Evolutionary conservation across 2,113 vertebrate genomes (phyloP).

Genomic region (Nothobranchius furzeri): DNA sequence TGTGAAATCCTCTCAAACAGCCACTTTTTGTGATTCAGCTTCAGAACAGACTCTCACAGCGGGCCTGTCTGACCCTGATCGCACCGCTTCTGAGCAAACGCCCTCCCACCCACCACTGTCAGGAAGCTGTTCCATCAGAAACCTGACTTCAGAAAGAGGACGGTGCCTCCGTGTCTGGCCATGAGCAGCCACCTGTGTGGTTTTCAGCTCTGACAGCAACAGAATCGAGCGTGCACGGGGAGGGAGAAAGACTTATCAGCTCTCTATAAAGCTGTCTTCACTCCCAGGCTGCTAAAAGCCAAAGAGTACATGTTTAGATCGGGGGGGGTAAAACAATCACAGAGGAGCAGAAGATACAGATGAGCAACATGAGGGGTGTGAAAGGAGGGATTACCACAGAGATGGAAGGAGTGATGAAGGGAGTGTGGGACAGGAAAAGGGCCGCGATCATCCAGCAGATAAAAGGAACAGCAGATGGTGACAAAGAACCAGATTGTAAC

Average conservation of each 20-base stretch:
- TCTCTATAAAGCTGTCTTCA: conserved; percentile 25
- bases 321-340: conserved; percentile 7
- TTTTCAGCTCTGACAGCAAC: conserved; percentile 10
- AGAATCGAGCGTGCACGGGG: neutral
- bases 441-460: conserved; percentile 1
- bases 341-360: neutral
- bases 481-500: conserved; percentile 5
- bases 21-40: conserved; percentile 32
- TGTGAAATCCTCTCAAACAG: conserved; percentile 24
- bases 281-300: conserved; percentile 9
- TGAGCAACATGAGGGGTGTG: neutral
- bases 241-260: conserved; percentile 1
- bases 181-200: conserved; percentile 37
- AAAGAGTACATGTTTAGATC: conserved; percentile 21
- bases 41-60: conserved; percentile 42
- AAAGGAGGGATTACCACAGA: conserved; percentile 15
- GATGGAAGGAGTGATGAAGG: conserved; percentile 13
- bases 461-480: conserved; percentile 2
- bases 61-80: conserved; percentile 20
- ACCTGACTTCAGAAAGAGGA: conserved; percentile 52
- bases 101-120: conserved; percentile 29
- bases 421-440: conserved; percentile 3
- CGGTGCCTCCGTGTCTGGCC: conserved; percentile 22
- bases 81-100: conserved; percentile 10
- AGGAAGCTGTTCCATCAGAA: conserved; percentile 47